These are phyloP conservation scores for Anodontia alba DNA, from an alignment of 2,888 invertebrate species.

Conservation along the genomic window DNA sequence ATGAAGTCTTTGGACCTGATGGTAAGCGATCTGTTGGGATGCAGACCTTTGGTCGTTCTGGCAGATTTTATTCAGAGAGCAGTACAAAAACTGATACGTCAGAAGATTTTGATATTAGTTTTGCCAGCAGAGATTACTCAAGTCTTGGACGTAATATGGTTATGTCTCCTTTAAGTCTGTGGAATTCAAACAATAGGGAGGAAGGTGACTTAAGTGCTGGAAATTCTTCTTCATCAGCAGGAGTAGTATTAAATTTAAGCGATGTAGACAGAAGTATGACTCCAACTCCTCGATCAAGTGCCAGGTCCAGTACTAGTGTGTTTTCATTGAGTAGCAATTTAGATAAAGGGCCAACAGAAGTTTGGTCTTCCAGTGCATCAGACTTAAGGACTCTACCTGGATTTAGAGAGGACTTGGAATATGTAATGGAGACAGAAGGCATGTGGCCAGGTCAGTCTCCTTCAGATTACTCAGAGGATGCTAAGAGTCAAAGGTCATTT, in stretches of 20 bases:
- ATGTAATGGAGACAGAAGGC: conserved; percentile 66
- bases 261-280: conserved; percentile 44
- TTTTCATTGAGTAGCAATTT: conserved; percentile 50
- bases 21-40: conserved; percentile 55
- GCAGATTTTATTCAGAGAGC: conserved; percentile 22
- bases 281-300: conserved; percentile 44
- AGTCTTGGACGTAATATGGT: conserved; percentile 47
- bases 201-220: conserved; percentile 51
- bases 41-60: conserved; percentile 37
- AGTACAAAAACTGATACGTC: conserved; percentile 42
- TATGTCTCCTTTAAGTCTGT: conserved; percentile 68
- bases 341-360: conserved; percentile 58
- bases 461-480: conserved; percentile 47
- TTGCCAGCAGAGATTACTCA: conserved; percentile 36
- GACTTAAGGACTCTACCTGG: conserved; percentile 33
- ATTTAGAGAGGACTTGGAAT: conserved; percentile 57
- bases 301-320: conserved; percentile 45
- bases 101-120: conserved; percentile 49
- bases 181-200: conserved; percentile 67
- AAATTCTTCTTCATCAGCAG: conserved; percentile 52
- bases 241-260: conserved; percentile 30
- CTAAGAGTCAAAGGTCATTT: conserved; percentile 65
- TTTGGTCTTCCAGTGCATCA: conserved; percentile 64
- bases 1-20: conserved; percentile 29
- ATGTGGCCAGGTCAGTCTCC: conserved; percentile 53